A percentile compares a stretch with the other conserved stretches of the same genome.
Conservation (phyloP, 2,888 invertebrate genomes). For the Agrenia bidenticulata region DNA sequence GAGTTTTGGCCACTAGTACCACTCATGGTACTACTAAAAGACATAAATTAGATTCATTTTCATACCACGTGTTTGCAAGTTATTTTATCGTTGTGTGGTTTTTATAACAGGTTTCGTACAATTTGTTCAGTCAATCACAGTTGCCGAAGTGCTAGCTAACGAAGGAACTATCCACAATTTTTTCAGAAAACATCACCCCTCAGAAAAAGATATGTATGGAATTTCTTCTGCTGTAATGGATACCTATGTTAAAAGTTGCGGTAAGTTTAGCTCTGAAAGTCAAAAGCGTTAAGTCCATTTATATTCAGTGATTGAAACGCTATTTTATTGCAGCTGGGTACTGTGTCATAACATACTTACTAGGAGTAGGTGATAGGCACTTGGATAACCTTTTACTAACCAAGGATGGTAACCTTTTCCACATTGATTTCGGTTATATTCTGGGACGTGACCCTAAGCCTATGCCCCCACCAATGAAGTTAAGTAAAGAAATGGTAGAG, state of each 20-base stretch:
- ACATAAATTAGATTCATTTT: not conserved
- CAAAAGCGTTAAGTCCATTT: not conserved
- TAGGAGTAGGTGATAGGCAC: slow-evolving; percentile 97
- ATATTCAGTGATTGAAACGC: not conserved
- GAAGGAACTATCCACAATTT: slow-evolving; percentile 92
- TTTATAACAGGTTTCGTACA: slow-evolving; percentile 75
- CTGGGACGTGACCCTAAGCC: slow-evolving; percentile 99
- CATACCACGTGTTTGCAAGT: not conserved
- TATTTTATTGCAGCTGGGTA: slow-evolving; percentile 72
- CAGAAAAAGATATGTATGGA: slow-evolving; percentile 80
- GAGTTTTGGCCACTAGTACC: slow-evolving; percentile 91
- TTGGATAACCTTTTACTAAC: slow-evolving; percentile 94
- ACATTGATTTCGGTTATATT: slow-evolving; percentile 98
- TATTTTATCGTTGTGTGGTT: not conserved
- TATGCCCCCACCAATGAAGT: slow-evolving; percentile 97
- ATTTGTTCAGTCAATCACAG: slow-evolving; percentile 87
- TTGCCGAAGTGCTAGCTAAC: slow-evolving; percentile 83
- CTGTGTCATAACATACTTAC: slow-evolving; percentile 94
- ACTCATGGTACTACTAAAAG: slow-evolving; percentile 69
- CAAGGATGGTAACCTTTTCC: slow-evolving; percentile 84
- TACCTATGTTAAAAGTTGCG: slow-evolving; percentile 91
- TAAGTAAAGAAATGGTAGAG: slow-evolving; percentile 98
- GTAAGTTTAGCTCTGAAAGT: too few species aligned
- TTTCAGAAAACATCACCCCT: slow-evolving; percentile 85
- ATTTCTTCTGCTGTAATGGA: slow-evolving; percentile 95